A percentile compares a stretch with the other conserved stretches of the same genome.
Evolutionary conservation across 2,888 invertebrate species (phyloP).

Genomic region (Cacoxenus indagator): DNA sequence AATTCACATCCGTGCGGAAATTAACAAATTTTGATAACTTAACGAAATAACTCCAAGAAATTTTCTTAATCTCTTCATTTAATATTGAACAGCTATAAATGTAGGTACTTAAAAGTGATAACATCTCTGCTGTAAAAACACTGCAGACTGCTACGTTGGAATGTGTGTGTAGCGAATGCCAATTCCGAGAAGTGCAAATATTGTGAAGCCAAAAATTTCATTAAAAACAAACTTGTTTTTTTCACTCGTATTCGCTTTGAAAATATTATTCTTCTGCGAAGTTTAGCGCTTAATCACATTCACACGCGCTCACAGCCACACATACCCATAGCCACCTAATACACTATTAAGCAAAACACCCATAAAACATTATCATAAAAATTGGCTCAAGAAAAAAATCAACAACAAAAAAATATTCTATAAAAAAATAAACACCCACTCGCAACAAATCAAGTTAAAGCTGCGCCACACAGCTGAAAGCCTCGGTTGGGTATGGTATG

Average conservation of each 20-base stretch:
- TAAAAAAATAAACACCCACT: no score
- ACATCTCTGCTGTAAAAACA: no score
- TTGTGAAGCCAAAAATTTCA: background rate
- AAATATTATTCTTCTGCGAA: background rate
- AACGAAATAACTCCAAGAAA: no score
- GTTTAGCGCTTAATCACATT: background rate
- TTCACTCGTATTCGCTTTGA: background rate
- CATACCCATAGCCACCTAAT: background rate
- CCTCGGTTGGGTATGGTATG: no score
- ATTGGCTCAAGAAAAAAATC: background rate
- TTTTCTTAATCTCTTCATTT: no score
- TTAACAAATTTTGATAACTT: no score
- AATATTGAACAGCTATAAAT: no score
- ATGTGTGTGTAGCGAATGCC: no score
- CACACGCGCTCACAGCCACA: background rate
- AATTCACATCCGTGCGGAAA: no score
- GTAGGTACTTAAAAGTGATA: no score
- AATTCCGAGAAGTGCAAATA: no score
- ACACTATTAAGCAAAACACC: slow-evolving; percentile 2
- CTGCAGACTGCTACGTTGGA: no score
- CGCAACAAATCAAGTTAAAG: background rate
- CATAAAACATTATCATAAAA: slow-evolving; percentile 12
- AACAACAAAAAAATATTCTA: background rate
- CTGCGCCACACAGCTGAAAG: background rate
- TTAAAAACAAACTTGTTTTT: background rate